Base-by-base conservation (phyloP, 1,140 invertebrate species). In the Neodiprion lecontei region DNA sequence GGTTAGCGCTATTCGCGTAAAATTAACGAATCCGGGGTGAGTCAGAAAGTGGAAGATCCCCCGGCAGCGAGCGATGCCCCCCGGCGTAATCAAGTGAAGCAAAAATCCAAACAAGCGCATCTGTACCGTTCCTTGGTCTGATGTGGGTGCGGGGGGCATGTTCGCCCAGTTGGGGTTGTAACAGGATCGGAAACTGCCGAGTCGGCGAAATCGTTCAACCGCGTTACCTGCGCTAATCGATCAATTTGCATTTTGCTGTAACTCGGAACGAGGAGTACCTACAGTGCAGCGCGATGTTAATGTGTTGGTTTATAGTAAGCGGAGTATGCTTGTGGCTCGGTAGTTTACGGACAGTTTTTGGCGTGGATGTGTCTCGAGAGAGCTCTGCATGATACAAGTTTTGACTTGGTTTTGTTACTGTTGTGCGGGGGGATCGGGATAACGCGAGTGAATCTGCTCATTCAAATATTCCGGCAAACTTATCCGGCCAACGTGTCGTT, bases 31-130 rank as follows among this genome's bases (percentile, higher is more conserved):
- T 78, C 17, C 76, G 74, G 74, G 53, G 71, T 80, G 79, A 82
- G 70, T 82, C 79, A 82, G 77, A 78, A 80, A 80, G 53, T 9
- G 28, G 28, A 40, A 17, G 53, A 14, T 17, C 11, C 53, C 53
- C 11, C 8, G 53, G n/a, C 11, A 17, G 53, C 11, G 79, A 5
- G 79, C 66, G 74, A 78, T 79, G 79, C 79, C 77, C 65, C 73
- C 53, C n/a, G 76, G 74, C 65, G 73, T 72, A 79, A 79, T 80
- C 80, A 79, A 78, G 71, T 75, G 78, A 78, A 75, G 76, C 77
- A 82, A 83, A 83, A 82, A 80, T 80, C 72, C 76, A 80, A 81
- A 82, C 80, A 82, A 73, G 75, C 71, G 75, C 79, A 80, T 80
- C 78, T 81, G 80, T 73, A 75, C 71, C 49, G 49, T 77, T 80